Base-by-base conservation (phyloP, 2,113 vertebrate species). In the Ictalurus furcatus region DNA sequence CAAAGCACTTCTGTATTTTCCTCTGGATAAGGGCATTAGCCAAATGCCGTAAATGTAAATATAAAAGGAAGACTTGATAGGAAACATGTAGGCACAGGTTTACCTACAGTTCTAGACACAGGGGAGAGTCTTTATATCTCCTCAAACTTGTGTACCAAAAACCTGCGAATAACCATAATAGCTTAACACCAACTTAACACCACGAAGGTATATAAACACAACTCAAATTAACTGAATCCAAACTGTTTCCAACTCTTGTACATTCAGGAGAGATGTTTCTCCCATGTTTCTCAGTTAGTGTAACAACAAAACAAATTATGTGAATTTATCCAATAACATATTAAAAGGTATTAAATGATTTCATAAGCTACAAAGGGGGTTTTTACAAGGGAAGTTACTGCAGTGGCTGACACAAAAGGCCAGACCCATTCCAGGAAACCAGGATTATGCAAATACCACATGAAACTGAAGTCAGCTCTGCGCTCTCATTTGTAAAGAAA, bases 391-490 rank as follows among this genome's bases (percentile, higher is more conserved):
- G 21, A 76, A 58, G 7, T 56, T 58, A 76, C 17, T 59, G 19
- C 30, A 76, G 7, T 59, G 13, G 52, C 21, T 86, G 54, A 86
- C 21, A 67, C 44, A 86, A 74, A 71, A 86, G 59, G 73, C 69
- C 52, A 69, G 71, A 81, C 44, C 82, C 63, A 52, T 89, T 88
- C 89, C 84, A 85, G 88, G 87, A 91, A 89, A 86, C 52, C 61
- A 67, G 78, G 86, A 89, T 89, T 58, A 86, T 81, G 30, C 74
- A 85, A 85, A 83, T 63, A 54, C 56, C 82, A 85, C 61, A 91
- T 76, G 67, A 89, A 89, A 89, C 85, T 56, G 34, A 67, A 37
- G 86, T 91, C 67, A 88, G 74, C 71, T 78, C 65, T 67, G 84
- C 30, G 67, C 76, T 23, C 34, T 81, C 69, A 54, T 30, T 87